Evolutionary conservation across 2,113 vertebrate species (phyloP), one percentile per base, ranked within the genome.

Genomic region (Antigone vipio): DNA sequence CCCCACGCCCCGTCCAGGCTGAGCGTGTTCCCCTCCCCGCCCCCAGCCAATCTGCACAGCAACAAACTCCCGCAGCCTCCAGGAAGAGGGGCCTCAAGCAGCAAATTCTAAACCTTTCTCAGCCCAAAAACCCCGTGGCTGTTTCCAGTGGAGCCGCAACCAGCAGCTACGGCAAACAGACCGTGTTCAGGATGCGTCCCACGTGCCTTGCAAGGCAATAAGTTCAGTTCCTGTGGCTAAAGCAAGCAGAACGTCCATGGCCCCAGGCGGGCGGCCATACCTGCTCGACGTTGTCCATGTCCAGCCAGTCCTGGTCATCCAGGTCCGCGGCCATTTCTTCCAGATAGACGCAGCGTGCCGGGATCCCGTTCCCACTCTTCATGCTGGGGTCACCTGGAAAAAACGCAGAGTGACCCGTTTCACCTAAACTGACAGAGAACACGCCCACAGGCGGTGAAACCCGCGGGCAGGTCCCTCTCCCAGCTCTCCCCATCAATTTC

Each of bases 221-320:
- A 35, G 34, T 3, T 4, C 5, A 2, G 1, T 3, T 9, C 20
- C 4, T 0, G 15, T 2, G 2, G 20, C 42, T 45, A 14, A 3
- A 18, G 34, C 1, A 5, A 55, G 32, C 5, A 2, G 6, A 11
- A 6, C 1, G 1, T 21, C n/a, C 20, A 17, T 8, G 11, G 40
- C 21, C 47, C 1, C 1, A 1, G 8, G 47, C 30, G 5, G 13
- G 52, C 0, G 0, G 38, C 64, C 60, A 24, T 9, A 99, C 99
- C 99, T 99, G 99, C 88, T 99, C 99, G 21, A 99, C 98, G 4
- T 99, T 99, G 94, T 99, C 98, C 99, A 99, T 99, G 97, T 99
- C 99, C 82, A 99, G 98, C 99, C 99, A 99, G 98, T 99, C 99
- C 98, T 99, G 99, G 52, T 99, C 99, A 38, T 99, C 99, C 84